Evolutionary conservation across 2,888 invertebrate species (phyloP).

Genomic region (Oscheius sp.): DNA sequence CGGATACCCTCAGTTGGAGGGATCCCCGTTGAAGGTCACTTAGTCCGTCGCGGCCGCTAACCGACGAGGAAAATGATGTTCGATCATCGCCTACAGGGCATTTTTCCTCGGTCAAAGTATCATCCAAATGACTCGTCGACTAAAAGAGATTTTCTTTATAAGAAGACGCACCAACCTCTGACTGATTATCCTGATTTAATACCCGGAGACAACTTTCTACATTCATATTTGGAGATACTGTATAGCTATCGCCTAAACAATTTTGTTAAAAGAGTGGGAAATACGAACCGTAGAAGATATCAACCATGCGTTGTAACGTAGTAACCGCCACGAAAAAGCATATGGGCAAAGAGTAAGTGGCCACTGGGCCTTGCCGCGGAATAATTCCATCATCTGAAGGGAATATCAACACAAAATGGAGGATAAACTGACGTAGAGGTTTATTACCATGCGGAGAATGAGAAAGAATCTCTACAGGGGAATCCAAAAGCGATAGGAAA

Average conservation of each 20-base stretch:
- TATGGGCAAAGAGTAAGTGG: conserved; percentile 46
- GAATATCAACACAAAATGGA: conserved; percentile 26
- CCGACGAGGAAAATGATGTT: conserved; percentile 30
- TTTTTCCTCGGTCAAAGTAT: not conserved
- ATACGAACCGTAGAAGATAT: conserved; percentile 67
- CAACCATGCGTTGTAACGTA: conserved; percentile 66
- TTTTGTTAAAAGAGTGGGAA: not conserved
- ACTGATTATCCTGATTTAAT: not conserved
- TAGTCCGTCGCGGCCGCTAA: conserved; percentile 30
- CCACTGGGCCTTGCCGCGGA: not conserved
- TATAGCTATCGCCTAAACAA: conserved; percentile 25
- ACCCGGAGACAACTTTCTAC: conserved; percentile 3
- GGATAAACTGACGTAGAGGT: conserved; percentile 43
- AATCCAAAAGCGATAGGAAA: conserved; percentile 53
- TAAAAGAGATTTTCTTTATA: not conserved
- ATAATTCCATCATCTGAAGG: conserved; percentile 38
- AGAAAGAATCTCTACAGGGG: conserved; percentile 50
- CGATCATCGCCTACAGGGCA: conserved; percentile 12
- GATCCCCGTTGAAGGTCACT: conserved; percentile 31
- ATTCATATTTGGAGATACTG: not conserved
- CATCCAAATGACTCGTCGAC: conserved; percentile 11
- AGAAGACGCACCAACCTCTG: no score
- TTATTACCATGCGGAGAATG: conserved; percentile 53
- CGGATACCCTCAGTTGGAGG: conserved; percentile 27
- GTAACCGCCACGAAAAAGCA: conserved; percentile 68